Evolutionary conservation across 2,888 invertebrate species (phyloP), one percentile per base, ranked within the genome.

Genomic region (Ectemnius continuus): DNA sequence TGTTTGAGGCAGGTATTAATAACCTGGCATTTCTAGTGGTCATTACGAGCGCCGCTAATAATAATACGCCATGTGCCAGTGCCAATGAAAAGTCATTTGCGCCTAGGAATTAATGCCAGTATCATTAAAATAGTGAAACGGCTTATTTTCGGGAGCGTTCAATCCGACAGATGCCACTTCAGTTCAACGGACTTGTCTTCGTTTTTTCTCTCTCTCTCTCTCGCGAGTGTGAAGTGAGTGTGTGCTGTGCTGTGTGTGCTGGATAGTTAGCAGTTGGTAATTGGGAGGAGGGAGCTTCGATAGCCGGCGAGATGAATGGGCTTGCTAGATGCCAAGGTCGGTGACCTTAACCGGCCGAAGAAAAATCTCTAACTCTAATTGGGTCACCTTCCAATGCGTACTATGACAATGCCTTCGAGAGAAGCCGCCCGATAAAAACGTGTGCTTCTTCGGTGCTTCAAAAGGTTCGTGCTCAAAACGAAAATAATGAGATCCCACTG

Each of bases 1-100:
- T 45, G n/a, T 65, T 23, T 48, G 45, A 52, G 59, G 23, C 59
- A 62, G 8, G 56, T 76, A 65, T 79, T 76, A 76, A 73, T 76
- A 79, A 64, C 28, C 67, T n/a, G 14, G 57, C 52, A 65, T 26
- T 28, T 57, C 11, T 46, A 45, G 26, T 23, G 57, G 45, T 78
- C 52, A 61, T 76, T 72, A 76, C 36, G 62, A 63, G 45, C 36
- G 45, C 57, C 14, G 62, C 20, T 23, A 62, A 71, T 23, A 62
- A 71, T 69, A 71, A 47, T 69, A 61, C 47, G 47, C 45, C 47
- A 16, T 28, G 52, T 11, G 46, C 28, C 20, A 52, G 47, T 47
- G 13, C 14, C 45, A 36, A 8, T 11, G n/a, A 23, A 23, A 23
- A 23, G 2, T 3, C 2, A 23, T 1, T 23, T 23, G 23, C 23